Conservation (phyloP, 2,797 vertebrate species). For the Smutsia gigantea region DNA sequence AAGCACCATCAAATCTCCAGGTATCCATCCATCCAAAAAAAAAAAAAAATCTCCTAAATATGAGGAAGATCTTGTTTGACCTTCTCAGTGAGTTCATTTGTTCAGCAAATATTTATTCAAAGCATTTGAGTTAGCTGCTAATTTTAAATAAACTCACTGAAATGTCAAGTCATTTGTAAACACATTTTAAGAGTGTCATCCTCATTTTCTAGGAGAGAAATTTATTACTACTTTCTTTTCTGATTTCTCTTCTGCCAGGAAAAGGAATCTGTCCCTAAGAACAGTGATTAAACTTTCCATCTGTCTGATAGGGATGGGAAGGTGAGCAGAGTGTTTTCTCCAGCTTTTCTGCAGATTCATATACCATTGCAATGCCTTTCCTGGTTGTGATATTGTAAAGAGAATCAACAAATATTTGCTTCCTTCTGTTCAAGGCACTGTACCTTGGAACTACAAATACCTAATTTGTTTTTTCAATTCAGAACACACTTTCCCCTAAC, state of each 20-base stretch:
- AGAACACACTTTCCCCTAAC: neutral
- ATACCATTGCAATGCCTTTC: neutral
- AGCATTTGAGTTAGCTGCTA: conserved; percentile 67
- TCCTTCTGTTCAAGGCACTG: neutral
- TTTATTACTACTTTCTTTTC: neutral
- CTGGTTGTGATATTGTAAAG: neutral
- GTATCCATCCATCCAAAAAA: neutral
- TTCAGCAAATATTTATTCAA: conserved; percentile 77
- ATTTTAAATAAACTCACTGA: conserved; percentile 74
- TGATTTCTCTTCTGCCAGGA: conserved; percentile 14
- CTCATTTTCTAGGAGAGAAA: conserved; percentile 42
- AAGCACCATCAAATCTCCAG: neutral
- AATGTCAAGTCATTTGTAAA: conserved; percentile 71
- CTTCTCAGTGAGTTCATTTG: conserved; percentile 62
- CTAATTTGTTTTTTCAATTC: neutral
- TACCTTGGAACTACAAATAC: neutral
- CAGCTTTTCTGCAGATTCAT: neutral
- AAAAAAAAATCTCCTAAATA: conserved; percentile 17
- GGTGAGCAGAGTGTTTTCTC: neutral
- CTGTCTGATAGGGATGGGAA: neutral
- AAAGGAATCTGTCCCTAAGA: neutral
- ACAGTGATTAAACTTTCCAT: neutral
- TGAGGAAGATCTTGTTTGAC: conserved; percentile 43
- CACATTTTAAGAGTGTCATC: conserved; percentile 60
- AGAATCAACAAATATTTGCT: neutral